Evolutionary conservation across 2,888 invertebrate genomes (phyloP).

Genomic region (Agonopterix subpropinquella): DNA sequence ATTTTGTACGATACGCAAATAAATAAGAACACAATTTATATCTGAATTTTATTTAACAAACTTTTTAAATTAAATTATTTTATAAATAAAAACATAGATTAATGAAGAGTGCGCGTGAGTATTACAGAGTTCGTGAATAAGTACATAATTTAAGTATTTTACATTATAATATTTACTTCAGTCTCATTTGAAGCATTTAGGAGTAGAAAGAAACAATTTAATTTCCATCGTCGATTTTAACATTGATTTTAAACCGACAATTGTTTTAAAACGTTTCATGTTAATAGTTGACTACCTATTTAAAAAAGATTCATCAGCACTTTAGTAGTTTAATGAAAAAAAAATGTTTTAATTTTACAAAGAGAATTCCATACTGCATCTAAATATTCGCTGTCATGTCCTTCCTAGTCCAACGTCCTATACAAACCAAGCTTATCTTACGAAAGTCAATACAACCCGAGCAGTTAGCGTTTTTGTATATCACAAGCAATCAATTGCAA

Average conservation of each 20-base stretch:
- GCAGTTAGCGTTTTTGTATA: neutral
- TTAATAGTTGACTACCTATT: neutral
- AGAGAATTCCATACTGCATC: neutral
- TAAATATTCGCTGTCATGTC: slow-evolving; percentile 8
- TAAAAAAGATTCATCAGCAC: neutral
- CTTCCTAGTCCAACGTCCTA: slow-evolving; percentile 1
- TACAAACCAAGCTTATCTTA: neutral
- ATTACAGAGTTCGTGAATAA: slow-evolving; percentile 42
- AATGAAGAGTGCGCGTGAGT: slow-evolving; percentile 45
- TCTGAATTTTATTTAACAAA: slow-evolving; percentile 64
- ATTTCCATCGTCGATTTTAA: no score
- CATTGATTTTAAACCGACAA: no score
- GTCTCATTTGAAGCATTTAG: slow-evolving; percentile 39
- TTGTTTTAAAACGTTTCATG: neutral
- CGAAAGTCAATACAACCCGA: slow-evolving; percentile 1
- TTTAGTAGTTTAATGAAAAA: slow-evolving; percentile 3
- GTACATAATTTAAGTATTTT: slow-evolving; percentile 13
- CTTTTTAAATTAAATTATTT: slow-evolving; percentile 40
- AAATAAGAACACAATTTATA: slow-evolving; percentile 36
- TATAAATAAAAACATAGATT: slow-evolving; percentile 21
- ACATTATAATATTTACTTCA: slow-evolving; percentile 25
- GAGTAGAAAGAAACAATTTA: neutral
- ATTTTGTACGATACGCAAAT: slow-evolving; percentile 31
- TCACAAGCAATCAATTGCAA: slow-evolving; percentile 6
- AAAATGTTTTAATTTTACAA: slow-evolving; percentile 6